Conservation (phyloP, 2,888 invertebrate genomes). For the Napeogenes sylphis region DNA sequence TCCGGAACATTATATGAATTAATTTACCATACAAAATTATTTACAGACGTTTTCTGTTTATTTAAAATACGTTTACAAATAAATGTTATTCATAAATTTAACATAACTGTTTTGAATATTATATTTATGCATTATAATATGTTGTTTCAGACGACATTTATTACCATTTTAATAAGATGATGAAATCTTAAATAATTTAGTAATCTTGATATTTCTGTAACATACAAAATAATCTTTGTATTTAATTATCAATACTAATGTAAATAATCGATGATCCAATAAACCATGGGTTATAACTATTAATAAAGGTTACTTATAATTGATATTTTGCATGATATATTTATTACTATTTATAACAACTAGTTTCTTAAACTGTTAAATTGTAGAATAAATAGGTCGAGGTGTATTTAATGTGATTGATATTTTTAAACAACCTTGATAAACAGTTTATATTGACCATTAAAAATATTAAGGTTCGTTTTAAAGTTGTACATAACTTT, state of each 20-base stretch:
- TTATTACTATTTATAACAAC: neutral
- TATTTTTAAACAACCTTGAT: constrained; percentile 1
- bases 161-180: too few species aligned
- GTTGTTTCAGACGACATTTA: too few species aligned
- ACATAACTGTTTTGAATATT: too few species aligned
- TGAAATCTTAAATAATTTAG: too few species aligned
- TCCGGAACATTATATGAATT: constrained; percentile 37
- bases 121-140: too few species aligned
- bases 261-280: too few species aligned
- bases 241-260: too few species aligned
- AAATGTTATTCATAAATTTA: neutral
- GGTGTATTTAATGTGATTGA: constrained; percentile 7
- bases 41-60: neutral
- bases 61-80: neutral
- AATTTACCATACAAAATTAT: constrained; percentile 22
- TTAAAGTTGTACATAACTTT: too few species aligned
- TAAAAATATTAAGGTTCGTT: neutral
- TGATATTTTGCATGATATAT: neutral
- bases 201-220: too few species aligned
- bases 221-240: too few species aligned
- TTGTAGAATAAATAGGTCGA: constrained; percentile 13
- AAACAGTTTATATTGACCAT: neutral
- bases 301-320: neutral
- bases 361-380: constrained; percentile 11
- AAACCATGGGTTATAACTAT: too few species aligned